Evolutionary conservation across 2,888 invertebrate species (phyloP), one percentile per base, ranked within the genome.

Genomic region (Zaprionus lineosus): DNA sequence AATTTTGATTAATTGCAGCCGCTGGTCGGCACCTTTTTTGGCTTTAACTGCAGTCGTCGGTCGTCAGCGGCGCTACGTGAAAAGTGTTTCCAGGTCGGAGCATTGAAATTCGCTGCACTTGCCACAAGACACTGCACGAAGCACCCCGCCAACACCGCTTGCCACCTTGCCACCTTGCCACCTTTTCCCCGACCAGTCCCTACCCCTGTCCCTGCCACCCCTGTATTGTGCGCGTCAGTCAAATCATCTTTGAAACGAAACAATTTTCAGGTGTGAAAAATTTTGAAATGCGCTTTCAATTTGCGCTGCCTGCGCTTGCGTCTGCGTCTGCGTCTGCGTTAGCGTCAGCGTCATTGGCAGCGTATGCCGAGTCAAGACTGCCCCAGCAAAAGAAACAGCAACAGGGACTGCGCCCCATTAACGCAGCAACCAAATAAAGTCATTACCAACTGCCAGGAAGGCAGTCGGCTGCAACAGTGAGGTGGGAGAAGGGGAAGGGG

Each of bases 391-490:
- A 11, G 46, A 36, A 16, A 29, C 18, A 7, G 52, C 41, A 16
- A 29, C 16, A 6, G 46, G 33, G 61, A 59, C 67, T 56, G 65
- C 64, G 69, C 56, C 77, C 77, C 78, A 78, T 78, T 78, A 83
- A 78, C 78, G 84, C 84, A 76, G 83, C 83, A 78, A 81, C 78
- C 82, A 78, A 78, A 78, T 84, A 78, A 78, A 78, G 84, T 78
- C 84, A 78, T 78, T 78, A 78, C 76, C 83, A 75, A 79, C 53
- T 71, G 67, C 51, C 59, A 41, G 60, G 28, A 33, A 40, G 18
- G 26, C 15, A 12, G 29, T 12, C 12, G 33, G 19, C 18, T 9
- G 31, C 5, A 14, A 15, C 7, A 9, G 9, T n/a, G 11, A 4
- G 5, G 6, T 9, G 7, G 21, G 6, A 3, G 21, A 4, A 24